Percentiles rank a stretch among this genome's conserved stretches.
phyloP scores from a whole-genome alignment of 1,140 invertebrate species.

The Drosophila nigromelanica region DNA sequence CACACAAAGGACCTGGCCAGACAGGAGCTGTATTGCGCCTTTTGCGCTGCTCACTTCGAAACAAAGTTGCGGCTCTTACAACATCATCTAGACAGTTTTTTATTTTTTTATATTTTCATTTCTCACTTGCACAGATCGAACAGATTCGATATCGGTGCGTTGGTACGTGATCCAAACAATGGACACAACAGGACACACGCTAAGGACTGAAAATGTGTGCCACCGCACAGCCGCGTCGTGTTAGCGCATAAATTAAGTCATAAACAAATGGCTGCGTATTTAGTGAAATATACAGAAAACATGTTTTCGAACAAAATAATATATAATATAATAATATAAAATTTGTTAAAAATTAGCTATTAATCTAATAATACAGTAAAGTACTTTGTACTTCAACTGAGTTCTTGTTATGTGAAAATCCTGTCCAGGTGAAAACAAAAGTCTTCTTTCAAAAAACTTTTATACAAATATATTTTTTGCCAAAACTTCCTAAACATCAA shows the following conservation, averaged over 20 bases:
- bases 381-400: too few species aligned
- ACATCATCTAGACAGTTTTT: not conserved
- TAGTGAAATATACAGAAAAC: not conserved
- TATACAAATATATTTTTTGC: too few species aligned
- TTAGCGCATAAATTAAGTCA: conserved; percentile 71
- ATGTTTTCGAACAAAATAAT: too few species aligned
- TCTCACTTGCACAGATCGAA: conserved; percentile 60
- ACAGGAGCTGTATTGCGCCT: conserved; percentile 43
- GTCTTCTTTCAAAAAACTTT: too few species aligned
- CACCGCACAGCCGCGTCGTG: conserved; percentile 49
- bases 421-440: too few species aligned
- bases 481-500: too few species aligned
- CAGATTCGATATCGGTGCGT: conserved; percentile 69
- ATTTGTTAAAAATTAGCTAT: too few species aligned
- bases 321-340: too few species aligned
- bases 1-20: conserved; percentile 29
- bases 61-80: conserved; percentile 63
- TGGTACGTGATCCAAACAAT: conserved; percentile 75
- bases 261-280: conserved; percentile 62
- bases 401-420: too few species aligned
- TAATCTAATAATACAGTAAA: too few species aligned
- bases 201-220: conserved; percentile 65
- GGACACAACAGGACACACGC: conserved; percentile 44
- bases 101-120: not conserved
- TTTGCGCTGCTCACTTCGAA: conserved; percentile 59